Conservation (phyloP, 2,888 invertebrate genomes). For the Cerastoderma edule region DNA sequence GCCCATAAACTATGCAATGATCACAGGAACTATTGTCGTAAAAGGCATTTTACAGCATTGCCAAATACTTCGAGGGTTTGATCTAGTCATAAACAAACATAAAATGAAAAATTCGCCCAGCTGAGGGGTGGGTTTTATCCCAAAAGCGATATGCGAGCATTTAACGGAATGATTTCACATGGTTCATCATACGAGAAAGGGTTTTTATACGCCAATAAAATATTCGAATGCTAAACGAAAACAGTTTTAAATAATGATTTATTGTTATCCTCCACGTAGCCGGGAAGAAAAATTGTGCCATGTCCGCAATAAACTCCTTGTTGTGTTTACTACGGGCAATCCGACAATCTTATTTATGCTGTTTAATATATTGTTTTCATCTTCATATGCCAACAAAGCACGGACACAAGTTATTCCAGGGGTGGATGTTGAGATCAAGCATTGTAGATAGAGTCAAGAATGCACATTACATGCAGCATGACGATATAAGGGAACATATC, state of each 20-base stretch:
- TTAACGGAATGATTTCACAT: constrained; percentile 41
- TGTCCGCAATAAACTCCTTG: not conserved
- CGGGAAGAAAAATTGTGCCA: constrained; percentile 20
- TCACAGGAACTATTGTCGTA: constrained; percentile 19
- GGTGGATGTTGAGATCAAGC: no score
- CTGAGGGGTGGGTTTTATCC: constrained; percentile 25
- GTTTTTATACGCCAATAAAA: constrained; percentile 57
- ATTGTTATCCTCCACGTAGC: constrained; percentile 23
- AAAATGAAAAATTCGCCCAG: constrained; percentile 40
- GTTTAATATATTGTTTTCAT: no score
- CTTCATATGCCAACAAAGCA: no score
- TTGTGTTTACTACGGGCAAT: no score
- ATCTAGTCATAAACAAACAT: constrained; percentile 39
- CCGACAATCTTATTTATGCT: no score
- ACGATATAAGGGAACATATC: no score
- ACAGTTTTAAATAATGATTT: constrained; percentile 58
- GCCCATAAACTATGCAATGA: constrained; percentile 26
- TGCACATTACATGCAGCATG: no score
- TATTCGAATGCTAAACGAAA: constrained; percentile 48
- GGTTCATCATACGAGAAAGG: constrained; percentile 37
- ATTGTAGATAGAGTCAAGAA: no score
- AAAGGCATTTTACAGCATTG: constrained; percentile 21
- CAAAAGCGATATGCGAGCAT: constrained; percentile 17
- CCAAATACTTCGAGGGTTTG: constrained; percentile 37
- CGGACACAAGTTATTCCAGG: no score